Conservation (phyloP, 1,140 invertebrate species). For the Alviniconcha marisindica region DNA sequence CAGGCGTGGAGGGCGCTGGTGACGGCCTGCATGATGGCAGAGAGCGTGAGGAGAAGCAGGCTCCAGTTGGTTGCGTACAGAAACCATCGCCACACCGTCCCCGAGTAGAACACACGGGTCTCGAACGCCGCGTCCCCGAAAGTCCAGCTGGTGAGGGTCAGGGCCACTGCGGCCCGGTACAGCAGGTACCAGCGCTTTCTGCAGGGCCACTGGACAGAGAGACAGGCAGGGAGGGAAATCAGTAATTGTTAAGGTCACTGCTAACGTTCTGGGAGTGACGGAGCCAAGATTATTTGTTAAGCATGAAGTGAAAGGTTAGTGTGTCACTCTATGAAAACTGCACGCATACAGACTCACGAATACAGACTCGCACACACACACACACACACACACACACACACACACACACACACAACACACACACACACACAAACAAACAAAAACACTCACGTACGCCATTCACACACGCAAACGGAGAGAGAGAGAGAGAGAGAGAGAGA, state of each 20-base stretch:
- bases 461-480: not conserved
- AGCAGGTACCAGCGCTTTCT: constrained; percentile 58
- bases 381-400: not conserved
- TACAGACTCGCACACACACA: not conserved
- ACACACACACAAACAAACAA: not conserved
- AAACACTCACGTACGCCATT: too few relatives aligned
- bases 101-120: constrained; percentile 61
- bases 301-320: too few relatives aligned
- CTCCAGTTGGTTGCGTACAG: constrained; percentile 73
- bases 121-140: constrained; percentile 64
- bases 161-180: constrained; percentile 55
- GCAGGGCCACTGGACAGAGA: constrained; percentile 63
- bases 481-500: not conserved
- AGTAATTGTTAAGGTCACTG: too few relatives aligned
- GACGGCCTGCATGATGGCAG: constrained; percentile 55
- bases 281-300: too few relatives aligned
- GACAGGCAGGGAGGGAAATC: too few relatives aligned
- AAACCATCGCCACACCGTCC: constrained; percentile 59
- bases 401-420: not conserved
- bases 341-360: too few relatives aligned
- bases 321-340: too few relatives aligned
- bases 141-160: constrained; percentile 60
- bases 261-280: too few relatives aligned
- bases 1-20: constrained; percentile 55
- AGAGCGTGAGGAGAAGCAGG: constrained; percentile 61